Base-by-base conservation (phyloP, 2,113 vertebrate genomes). In the Formicarius rufipectus region DNA sequence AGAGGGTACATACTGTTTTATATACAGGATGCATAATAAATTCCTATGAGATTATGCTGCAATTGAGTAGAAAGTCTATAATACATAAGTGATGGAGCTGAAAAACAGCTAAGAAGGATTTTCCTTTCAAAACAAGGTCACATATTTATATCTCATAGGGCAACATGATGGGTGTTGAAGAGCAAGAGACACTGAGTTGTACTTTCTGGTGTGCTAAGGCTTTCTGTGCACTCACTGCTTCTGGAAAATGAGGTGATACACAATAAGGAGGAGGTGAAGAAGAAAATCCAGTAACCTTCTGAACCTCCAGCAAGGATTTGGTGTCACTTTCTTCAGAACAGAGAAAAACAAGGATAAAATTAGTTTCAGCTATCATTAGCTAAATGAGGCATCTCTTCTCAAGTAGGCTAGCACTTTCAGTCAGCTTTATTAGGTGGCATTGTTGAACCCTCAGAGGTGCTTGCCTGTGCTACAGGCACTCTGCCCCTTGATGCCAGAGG, bases 51-150 rank as follows among this genome's bases (percentile, higher is more conserved):
- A 97, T 96, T 95, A 95, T 87, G 75, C 96, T 93, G 62, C 93
- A 90, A 96, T 93, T 90, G 94, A 97, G 92, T 97, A 91, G 94
- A 97, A 96, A 91, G 81, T 96, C 95, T 97, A 95, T 94, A 93
- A 97, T 50, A 68, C 78, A 40, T 83, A 96, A 90, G 82, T 78
- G 92, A 97, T 93, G 84, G 93, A 95, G 64, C 93, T 90, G 79
- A 86, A 95, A 83, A 87, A 63, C 56, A 78, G 69, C 93, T 73
- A 89, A 78, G 85, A 82, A 97, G 91, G 44, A 83, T 82, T 97
- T 97, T 91, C 63, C 74, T 95, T 97, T 97, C 72, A 85, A 91
- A 95, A 82, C 82, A 95, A 97, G 82, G 94, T 97, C 96, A 96
- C 53, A 67, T 44, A 90, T 95, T 96, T 96, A 89, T 93, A 91